Percentiles rank a stretch among this genome's conserved stretches.
These are phyloP conservation scores for Ochropleura plecta DNA, from an alignment of 2,888 invertebrate genomes.

Conservation along the genomic window DNA sequence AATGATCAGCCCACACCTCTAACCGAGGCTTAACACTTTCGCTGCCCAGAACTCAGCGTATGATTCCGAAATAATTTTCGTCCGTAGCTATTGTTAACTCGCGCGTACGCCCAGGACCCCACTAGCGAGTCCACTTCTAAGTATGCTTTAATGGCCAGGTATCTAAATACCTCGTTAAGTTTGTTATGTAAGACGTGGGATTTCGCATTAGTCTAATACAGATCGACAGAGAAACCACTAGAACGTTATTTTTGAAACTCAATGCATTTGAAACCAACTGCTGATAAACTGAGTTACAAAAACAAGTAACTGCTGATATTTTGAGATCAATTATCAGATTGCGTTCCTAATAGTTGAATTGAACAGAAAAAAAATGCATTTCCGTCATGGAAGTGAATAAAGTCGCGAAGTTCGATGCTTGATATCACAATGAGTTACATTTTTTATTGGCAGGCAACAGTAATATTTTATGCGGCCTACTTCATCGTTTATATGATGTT, in stretches of 20 bases:
- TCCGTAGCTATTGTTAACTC: no score
- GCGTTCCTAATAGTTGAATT: not conserved
- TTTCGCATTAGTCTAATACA: not conserved
- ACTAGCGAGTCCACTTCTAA: no score
- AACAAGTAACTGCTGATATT: not conserved
- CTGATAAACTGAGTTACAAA: not conserved
- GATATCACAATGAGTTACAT: not conserved
- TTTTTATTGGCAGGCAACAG: conserved; percentile 1
- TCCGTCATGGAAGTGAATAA: not conserved
- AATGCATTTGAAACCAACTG: not conserved
- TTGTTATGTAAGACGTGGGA: not conserved
- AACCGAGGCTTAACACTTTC: not conserved
- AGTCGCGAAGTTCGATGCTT: not conserved
- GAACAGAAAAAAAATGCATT: not conserved
- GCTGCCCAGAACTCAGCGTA: no score
- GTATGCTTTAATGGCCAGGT: no score
- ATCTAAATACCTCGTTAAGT: not conserved
- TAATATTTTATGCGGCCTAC: not conserved
- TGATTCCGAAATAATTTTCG: no score
- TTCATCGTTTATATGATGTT: not conserved
- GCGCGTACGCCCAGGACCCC: no score
- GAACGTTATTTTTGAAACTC: not conserved
- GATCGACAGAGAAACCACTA: not conserved
- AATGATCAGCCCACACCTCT: not conserved
- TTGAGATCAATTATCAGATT: not conserved